Conservation (phyloP, 1,140 invertebrate species). For the Steinernema khuongi region DNA sequence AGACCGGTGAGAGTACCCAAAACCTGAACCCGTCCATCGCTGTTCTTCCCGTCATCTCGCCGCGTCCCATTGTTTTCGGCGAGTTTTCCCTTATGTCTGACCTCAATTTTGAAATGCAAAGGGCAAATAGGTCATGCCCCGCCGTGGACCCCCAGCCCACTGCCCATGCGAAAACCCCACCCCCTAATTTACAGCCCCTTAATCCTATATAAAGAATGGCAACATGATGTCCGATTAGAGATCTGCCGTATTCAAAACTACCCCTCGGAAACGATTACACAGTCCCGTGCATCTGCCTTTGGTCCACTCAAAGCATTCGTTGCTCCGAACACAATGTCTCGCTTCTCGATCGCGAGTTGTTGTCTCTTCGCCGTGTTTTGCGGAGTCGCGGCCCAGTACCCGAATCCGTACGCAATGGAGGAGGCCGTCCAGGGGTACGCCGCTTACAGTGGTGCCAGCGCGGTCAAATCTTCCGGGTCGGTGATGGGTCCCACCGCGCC, state of each 20-base stretch:
- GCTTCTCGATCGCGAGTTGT: neutral
- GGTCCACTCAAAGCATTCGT: neutral
- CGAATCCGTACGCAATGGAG: neutral
- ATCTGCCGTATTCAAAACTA: constrained; percentile 5
- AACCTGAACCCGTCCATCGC: constrained; percentile 1
- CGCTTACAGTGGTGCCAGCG: constrained; percentile 5
- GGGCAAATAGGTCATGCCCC: constrained; percentile 15
- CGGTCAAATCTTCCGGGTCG: neutral
- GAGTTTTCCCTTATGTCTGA: constrained; percentile 14
- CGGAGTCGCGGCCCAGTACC: neutral
- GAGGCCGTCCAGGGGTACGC: constrained; percentile 3
- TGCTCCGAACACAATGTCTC: neutral
- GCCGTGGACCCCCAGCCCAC: constrained; percentile 4
- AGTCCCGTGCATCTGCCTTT: neutral
- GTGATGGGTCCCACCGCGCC: neutral
- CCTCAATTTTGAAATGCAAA: constrained; percentile 8
- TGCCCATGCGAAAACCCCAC: neutral
- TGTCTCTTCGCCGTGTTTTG: neutral
- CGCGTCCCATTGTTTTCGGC: constrained; percentile 8
- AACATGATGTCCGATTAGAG: constrained; percentile 14
- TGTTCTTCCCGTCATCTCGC: neutral
- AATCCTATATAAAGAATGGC: constrained; percentile 17
- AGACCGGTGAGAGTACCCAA: neutral
- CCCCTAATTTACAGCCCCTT: constrained; percentile 9
- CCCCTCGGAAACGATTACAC: neutral